phyloP scores from a whole-genome alignment of 2,797 vertebrate species.

The Pangasius krempfi region DNA sequence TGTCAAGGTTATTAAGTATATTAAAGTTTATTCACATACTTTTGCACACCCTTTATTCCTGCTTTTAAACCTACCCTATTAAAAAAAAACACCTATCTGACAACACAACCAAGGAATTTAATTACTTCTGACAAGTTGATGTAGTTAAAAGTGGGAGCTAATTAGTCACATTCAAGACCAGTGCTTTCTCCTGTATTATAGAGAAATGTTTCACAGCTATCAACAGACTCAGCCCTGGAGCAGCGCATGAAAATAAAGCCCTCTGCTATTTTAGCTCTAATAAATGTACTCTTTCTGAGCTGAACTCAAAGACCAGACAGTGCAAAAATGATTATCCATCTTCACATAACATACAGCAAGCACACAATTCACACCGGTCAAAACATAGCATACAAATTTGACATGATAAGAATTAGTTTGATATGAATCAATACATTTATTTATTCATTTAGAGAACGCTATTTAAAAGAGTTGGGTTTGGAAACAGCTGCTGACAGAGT shows the following conservation, averaged over 20 bases:
- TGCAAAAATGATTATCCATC: background rate
- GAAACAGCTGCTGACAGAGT: constrained; percentile 60
- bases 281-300: background rate
- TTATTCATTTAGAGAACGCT: background rate
- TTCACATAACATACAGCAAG: background rate
- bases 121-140: constrained; percentile 58
- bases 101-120: constrained; percentile 44
- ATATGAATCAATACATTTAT: background rate
- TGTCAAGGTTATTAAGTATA: constrained; percentile 1
- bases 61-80: background rate
- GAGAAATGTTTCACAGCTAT: background rate
- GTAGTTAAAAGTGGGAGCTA: constrained; percentile 58
- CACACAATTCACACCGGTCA: background rate
- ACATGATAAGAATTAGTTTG: background rate
- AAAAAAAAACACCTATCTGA: constrained; percentile 29
- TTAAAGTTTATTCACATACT: background rate
- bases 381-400: background rate
- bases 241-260: background rate
- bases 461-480: constrained; percentile 49
- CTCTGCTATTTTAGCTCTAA: background rate
- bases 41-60: background rate
- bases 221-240: constrained; percentile 18
- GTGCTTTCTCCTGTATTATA: constrained; percentile 14
- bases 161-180: constrained; percentile 48
- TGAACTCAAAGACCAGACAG: background rate